Evolutionary conservation across 2,113 vertebrate species (phyloP), one percentile per base, ranked within the genome.

Genomic region (Corythornis madagascariensis): DNA sequence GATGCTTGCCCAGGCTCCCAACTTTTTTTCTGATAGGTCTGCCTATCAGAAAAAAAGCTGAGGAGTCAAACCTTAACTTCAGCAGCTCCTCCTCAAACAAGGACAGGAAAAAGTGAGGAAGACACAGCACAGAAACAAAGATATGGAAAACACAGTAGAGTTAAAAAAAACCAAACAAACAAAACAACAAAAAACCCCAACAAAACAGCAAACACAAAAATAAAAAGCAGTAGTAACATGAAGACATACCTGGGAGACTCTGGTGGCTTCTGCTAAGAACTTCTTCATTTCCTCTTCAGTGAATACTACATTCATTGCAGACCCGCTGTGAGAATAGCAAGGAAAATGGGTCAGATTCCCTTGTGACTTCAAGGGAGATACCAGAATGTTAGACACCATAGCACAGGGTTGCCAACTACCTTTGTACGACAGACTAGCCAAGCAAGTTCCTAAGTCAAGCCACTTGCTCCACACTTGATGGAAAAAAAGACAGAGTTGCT

Each of bases 281-380:
- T 96, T 98, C 96, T 98, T 99, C 98, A 99, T 99, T 95, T 99
- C 99, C 40, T 98, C 98, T 53, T 99, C 98, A 38, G 98, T 98
- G 40, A 98, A 98, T 4, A 93, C 99, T 28, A 99, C 98, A 13
- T 99, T 99, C 99, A 99, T 99, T 47, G 99, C 99, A 59, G 99
- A 99, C 24, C 99, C 99, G 88, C 99, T 99, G 96, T 56, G 87
- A 96, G 31, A 63, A 59, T 0, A 42, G 29, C n/a, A 87, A 69
- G 75, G 38, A 59, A 69, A 26, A 9, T 25, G 76, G 42, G 63
- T 97, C 31, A 97, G 40, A 66, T 70, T 91, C 24, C 31, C 60
- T 88, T 10, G 7, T 6, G 43, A 50, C 31, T 56, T 86, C 60
- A 11, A 67, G 29, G 35, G 74, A 82, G 28, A 38, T 6, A 57